Conservation (phyloP, 2,113 vertebrate genomes). For the Talpa occidentalis region DNA sequence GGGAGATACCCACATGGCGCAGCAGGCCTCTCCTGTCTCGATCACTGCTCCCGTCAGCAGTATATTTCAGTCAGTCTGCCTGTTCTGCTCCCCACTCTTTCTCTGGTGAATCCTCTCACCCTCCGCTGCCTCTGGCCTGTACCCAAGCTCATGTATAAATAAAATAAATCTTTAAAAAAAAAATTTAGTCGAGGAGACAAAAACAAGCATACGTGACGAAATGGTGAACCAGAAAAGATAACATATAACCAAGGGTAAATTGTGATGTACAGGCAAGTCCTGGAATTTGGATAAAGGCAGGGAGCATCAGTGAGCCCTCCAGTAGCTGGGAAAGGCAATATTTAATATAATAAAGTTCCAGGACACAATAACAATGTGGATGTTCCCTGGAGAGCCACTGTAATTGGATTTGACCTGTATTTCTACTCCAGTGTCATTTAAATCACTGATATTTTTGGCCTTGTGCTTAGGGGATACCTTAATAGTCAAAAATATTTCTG, state of each 20-base stretch:
- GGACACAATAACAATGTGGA: background rate
- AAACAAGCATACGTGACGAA: background rate
- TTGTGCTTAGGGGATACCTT: constrained; percentile 23
- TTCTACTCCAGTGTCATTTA: constrained; percentile 32
- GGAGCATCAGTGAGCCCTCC: background rate
- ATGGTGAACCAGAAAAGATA: background rate
- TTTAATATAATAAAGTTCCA: constrained; percentile 14
- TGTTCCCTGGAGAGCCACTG: background rate
- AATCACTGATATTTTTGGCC: constrained; percentile 28
- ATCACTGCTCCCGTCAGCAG: too few relatives aligned
- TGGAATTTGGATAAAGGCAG: background rate
- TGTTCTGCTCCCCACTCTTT: too few relatives aligned
- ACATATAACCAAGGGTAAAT: background rate
- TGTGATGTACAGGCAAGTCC: background rate
- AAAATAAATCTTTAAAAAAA: too few relatives aligned
- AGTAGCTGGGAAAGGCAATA: background rate
- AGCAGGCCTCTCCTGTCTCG: too few relatives aligned
- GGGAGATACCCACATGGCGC: too few relatives aligned
- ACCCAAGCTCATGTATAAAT: too few relatives aligned
- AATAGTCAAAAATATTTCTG: constrained; percentile 49
- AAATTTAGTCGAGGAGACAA: background rate
- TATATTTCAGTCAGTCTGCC: too few relatives aligned
- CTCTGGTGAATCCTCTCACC: too few relatives aligned
- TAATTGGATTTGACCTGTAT: constrained; percentile 53
- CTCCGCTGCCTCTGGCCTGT: too few relatives aligned